phyloP scores from a whole-genome alignment of 2,888 invertebrate genomes.

The Orgyia antiqua region DNA sequence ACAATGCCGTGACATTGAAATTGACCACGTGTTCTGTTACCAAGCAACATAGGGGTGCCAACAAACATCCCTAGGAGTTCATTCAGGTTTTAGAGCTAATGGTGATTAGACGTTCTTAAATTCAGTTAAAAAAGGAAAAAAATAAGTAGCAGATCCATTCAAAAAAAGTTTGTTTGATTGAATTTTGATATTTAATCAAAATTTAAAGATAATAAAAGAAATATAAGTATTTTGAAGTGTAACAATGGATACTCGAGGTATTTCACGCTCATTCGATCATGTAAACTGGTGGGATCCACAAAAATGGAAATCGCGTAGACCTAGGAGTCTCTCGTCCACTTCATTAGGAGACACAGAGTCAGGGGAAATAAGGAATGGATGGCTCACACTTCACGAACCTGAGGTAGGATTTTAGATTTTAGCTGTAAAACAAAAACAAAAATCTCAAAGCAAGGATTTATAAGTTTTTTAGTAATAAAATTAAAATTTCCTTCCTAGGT shows the following conservation, averaged over 20 bases:
- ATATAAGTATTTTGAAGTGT: not conserved
- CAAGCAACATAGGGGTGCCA: conserved; percentile 39
- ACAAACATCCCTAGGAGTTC: conserved; percentile 47
- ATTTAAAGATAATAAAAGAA: not conserved
- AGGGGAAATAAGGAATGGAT: conserved; percentile 58
- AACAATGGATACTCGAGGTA: conserved; percentile 45
- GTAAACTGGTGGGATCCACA: conserved; percentile 66
- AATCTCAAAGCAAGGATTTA: too few species aligned
- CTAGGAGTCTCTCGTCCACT: conserved; percentile 46
- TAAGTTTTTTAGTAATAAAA: too few species aligned
- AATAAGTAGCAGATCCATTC: not conserved
- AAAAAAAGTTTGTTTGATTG: not conserved
- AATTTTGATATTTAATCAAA: not conserved
- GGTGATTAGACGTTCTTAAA: conserved; percentile 16
- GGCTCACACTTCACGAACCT: conserved; percentile 52
- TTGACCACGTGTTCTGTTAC: conserved; percentile 53
- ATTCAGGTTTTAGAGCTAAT: conserved; percentile 36
- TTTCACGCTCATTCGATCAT: conserved; percentile 50
- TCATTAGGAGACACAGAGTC: conserved; percentile 53
- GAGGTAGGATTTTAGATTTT: conserved; percentile 40
- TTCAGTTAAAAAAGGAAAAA: not conserved
- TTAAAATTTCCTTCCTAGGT: too few species aligned
- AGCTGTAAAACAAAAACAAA: not conserved
- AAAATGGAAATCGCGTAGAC: conserved; percentile 41
- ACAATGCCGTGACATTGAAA: conserved; percentile 55